Conservation (phyloP, 30 jellyfish, hydroid and myxozoan species). For the Chironex yamaguchii region DNA sequence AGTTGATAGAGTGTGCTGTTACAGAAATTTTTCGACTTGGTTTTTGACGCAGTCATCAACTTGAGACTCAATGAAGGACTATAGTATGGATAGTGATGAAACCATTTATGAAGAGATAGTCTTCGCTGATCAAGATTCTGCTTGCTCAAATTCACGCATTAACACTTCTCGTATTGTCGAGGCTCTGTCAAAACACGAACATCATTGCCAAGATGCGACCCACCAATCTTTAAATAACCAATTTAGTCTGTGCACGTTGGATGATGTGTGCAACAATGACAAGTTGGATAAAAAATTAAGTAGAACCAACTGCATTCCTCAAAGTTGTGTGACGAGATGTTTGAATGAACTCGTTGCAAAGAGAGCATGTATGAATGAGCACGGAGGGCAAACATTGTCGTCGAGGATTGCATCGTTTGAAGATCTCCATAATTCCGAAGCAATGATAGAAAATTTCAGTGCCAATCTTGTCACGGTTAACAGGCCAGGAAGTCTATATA, state of each 20-base stretch:
- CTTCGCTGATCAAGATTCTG: neutral
- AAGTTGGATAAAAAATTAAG: too few species aligned
- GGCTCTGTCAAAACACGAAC: neutral
- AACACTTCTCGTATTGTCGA: neutral
- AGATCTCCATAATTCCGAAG: neutral
- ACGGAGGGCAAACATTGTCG: too few species aligned
- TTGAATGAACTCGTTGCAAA: neutral
- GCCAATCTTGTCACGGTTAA: too few species aligned
- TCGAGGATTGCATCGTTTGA: neutral
- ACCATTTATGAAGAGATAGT: neutral
- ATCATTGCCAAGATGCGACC: neutral
- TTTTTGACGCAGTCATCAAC: too few species aligned
- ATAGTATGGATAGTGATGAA: neutral
- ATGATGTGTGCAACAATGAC: too few species aligned
- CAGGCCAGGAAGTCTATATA: neutral
- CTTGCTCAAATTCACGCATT: neutral
- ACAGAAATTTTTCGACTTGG: too few species aligned
- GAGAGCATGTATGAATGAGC: too few species aligned
- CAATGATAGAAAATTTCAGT: neutral
- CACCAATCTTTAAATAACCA: neutral
- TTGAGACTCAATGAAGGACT: neutral
- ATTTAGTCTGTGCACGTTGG: neutral
- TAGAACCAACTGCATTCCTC: neutral
- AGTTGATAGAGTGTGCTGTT: too few species aligned
- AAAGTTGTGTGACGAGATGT: neutral